Base-by-base conservation (phyloP, 37 sponge, comb jelly and placozoan species). In the Bolinopsis microptera region DNA sequence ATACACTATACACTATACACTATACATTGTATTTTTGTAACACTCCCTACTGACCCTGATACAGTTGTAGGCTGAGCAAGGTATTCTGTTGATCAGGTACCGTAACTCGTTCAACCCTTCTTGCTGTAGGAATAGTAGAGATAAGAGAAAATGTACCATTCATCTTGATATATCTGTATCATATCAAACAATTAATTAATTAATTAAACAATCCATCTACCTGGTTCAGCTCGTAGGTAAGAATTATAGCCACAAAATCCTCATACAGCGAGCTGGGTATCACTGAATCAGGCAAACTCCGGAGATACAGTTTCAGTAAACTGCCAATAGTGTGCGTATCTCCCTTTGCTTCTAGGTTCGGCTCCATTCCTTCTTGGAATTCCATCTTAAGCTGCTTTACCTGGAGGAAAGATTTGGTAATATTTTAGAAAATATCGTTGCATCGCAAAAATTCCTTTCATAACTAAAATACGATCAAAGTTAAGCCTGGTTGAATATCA, bases 351-450 rank as follows among this genome's bases (percentile, higher is more conserved):
- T 22, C 90, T 3, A 86, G 48, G 36, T 86, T 86, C 13, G 90
- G 90, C 26, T 86, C 90, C 23, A 86, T 24, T 41, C 90, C 90
- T 41, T 86, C 36, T 27, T 86, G 90, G 28, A 86, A 86, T 26
- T 86, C 90, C 90, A 86, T 86, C 90, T 86, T 86, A 0, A 86
- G 61, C 40, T 38, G 48, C 26, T 86, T 86, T 5, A 86, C 90
- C 90, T 86, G 61, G 0, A 28, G n/a, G n/a, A n/a, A n/a, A n/a
- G n/a, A n/a, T n/a, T n/a, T n/a, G n/a, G n/a, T 67, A 67, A n/a
- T n/a, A n/a, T n/a, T n/a, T n/a, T n/a, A n/a, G n/a, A n/a, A n/a
- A n/a, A n/a, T n/a, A n/a, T n/a, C n/a, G n/a, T n/a, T n/a, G n/a
- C n/a, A n/a, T n/a, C n/a, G n/a, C n/a, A n/a, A n/a, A n/a, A n/a